A percentile compares a stretch with the other conserved stretches of the same genome.
Conservation (phyloP, 2,888 invertebrate species). For the Erebia ligea region DNA sequence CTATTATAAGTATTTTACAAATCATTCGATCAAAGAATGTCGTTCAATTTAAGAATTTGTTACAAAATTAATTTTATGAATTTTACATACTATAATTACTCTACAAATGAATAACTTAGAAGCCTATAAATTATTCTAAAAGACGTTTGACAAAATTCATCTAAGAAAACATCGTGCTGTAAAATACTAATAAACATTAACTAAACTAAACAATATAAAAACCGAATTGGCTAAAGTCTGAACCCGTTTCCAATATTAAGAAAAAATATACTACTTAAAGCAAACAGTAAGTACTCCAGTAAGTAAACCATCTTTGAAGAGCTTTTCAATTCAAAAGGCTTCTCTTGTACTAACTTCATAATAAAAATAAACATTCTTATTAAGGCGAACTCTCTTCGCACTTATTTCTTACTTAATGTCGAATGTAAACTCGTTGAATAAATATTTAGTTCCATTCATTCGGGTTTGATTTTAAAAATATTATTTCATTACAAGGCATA, state of each 20-base stretch:
- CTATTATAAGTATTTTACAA: no score
- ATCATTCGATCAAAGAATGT: no score
- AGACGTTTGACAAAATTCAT: no score
- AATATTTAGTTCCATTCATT: slow-evolving; percentile 11
- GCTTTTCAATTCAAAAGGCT: slow-evolving; percentile 19
- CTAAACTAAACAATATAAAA: neutral
- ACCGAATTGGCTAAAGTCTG: neutral
- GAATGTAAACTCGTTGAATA: slow-evolving; percentile 15
- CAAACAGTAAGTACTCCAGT: slow-evolving; percentile 12
- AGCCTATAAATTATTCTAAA: no score
- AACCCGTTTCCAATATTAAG: slow-evolving; percentile 20
- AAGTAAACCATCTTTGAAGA: slow-evolving; percentile 16
- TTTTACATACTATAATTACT: no score
- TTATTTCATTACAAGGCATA: neutral
- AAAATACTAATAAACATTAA: neutral
- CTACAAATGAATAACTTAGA: no score
- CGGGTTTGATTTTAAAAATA: slow-evolving; percentile 6
- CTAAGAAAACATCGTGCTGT: neutral
- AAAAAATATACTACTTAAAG: slow-evolving; percentile 12
- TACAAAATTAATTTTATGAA: no score
- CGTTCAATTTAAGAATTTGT: no score
- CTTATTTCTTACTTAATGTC: slow-evolving; percentile 11
- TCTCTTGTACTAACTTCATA: slow-evolving; percentile 19
- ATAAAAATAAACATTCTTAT: slow-evolving; percentile 25
- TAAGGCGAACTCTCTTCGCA: slow-evolving; percentile 12